These are phyloP conservation scores for Hemistola chrysoprasaria DNA, from an alignment of 2,888 invertebrate species.

Conservation along the genomic window DNA sequence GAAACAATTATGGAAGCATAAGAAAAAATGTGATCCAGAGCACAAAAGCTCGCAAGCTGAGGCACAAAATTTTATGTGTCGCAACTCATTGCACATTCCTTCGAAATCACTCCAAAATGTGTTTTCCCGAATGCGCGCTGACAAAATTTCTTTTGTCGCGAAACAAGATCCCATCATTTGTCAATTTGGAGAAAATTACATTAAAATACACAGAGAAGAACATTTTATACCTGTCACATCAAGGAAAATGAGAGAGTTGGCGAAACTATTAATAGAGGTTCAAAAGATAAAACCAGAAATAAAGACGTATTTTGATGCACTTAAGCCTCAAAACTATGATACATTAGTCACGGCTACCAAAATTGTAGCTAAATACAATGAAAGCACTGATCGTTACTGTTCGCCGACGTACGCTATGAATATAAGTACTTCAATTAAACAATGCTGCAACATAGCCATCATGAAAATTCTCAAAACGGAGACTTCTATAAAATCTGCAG, in stretches of 20 bases:
- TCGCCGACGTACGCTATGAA: constrained; percentile 18
- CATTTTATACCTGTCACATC: constrained; percentile 28
- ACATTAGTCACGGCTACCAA: constrained; percentile 17
- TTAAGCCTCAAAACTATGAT: constrained; percentile 5
- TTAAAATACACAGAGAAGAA: constrained; percentile 24
- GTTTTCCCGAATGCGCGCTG: constrained; percentile 15
- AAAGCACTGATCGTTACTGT: constrained; percentile 3
- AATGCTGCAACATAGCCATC: not conserved
- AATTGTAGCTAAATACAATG: constrained; percentile 6
- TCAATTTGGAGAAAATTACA: constrained; percentile 22
- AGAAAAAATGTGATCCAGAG: too few species aligned
- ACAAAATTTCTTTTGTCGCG: constrained; percentile 18
- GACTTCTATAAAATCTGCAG: constrained; percentile 3
- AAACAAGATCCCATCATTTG: constrained; percentile 27
- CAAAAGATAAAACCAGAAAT: constrained; percentile 6
- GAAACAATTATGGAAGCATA: too few species aligned
- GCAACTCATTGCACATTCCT: too few species aligned
- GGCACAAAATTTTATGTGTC: constrained; percentile 37
- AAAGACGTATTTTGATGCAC: too few species aligned
- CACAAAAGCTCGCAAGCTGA: constrained; percentile 33
- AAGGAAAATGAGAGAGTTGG: constrained; percentile 22
- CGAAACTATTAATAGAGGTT: constrained; percentile 22
- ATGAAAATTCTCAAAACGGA: constrained; percentile 14
- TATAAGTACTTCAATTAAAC: constrained; percentile 6
- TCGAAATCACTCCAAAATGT: constrained; percentile 2